These are phyloP conservation scores for Pempheris klunzingeri DNA, from an alignment of 2,797 vertebrate genomes.

Conservation along the genomic window DNA sequence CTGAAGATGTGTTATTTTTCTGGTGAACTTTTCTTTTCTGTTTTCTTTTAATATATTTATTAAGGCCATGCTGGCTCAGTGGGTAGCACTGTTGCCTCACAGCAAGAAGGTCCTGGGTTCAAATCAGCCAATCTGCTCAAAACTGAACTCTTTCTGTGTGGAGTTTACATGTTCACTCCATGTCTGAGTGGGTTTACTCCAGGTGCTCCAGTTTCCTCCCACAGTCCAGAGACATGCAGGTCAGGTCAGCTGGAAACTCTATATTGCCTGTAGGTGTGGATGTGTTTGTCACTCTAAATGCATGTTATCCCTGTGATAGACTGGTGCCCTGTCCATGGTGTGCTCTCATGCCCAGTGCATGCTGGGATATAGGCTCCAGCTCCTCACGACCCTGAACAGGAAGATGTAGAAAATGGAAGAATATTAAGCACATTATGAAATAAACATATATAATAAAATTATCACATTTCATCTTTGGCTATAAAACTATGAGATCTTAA, in stretches of 20 bases:
- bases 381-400: conserved; percentile 6
- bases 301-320: conserved; percentile 52
- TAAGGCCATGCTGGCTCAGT: conserved; percentile 12
- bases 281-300: conserved; percentile 56
- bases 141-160: conserved; percentile 19
- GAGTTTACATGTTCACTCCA: conserved; percentile 22
- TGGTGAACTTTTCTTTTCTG: not conserved
- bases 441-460: not conserved
- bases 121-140: conserved; percentile 37
- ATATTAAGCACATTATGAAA: conserved; percentile 13
- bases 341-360: conserved; percentile 26
- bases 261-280: conserved; percentile 61
- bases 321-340: conserved; percentile 38
- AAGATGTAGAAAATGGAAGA: conserved; percentile 20
- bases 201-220: conserved; percentile 59
- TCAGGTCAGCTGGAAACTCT: conserved; percentile 69
- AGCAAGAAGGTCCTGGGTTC: conserved; percentile 29
- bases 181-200: conserved; percentile 45
- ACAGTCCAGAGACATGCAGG: conserved; percentile 52
- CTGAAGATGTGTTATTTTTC: not conserved
- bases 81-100: conserved; percentile 10
- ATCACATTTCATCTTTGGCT: not conserved
- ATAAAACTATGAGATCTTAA: not conserved
- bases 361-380: conserved; percentile 39
- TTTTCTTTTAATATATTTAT: no score